These are phyloP conservation scores for Atherix ibis DNA, from an alignment of 2,888 invertebrate genomes.

Conservation along the genomic window DNA sequence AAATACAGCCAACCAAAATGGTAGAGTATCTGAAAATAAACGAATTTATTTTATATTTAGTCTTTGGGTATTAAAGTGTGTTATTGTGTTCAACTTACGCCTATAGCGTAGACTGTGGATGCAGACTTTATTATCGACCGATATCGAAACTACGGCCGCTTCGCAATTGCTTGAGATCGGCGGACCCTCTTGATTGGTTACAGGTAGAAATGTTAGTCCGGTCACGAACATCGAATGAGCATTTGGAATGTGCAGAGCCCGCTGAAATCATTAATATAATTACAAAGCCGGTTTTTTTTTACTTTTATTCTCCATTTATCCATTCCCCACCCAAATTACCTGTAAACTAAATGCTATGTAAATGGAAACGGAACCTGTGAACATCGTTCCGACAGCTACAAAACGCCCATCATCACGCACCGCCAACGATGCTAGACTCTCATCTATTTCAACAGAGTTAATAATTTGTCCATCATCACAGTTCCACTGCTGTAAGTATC, in stretches of 20 bases:
- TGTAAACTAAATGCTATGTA: conserved; percentile 85
- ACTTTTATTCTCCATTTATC: too few relatives aligned
- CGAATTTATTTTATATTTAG: conserved; percentile 1
- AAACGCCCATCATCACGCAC: conserved; percentile 85
- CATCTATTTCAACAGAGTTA: conserved; percentile 45
- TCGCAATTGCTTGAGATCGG: conserved; percentile 59
- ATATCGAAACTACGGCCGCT: conserved; percentile 84
- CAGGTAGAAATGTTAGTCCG: conserved; percentile 82
- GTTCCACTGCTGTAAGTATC: conserved; percentile 69
- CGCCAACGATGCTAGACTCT: conserved; percentile 69
- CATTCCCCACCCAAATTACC: too few relatives aligned
- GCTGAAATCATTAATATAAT: conserved; percentile 35
- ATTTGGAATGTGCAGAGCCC: conserved; percentile 62
- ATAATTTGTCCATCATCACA: conserved; percentile 42
- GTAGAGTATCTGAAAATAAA: conserved; percentile 53
- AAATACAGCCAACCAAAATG: conserved; percentile 63
- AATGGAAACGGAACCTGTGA: conserved; percentile 78
- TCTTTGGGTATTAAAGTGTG: background rate
- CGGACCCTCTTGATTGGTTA: conserved; percentile 47
- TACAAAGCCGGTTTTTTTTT: background rate
- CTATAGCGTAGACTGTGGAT: conserved; percentile 72
- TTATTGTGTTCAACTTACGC: conserved; percentile 38
- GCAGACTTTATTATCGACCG: conserved; percentile 86
- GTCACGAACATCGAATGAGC: conserved; percentile 97
- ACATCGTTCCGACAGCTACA: conserved; percentile 86